Conservation (phyloP, 2,797 vertebrate species). For the Rhabdophis nuchalis region DNA sequence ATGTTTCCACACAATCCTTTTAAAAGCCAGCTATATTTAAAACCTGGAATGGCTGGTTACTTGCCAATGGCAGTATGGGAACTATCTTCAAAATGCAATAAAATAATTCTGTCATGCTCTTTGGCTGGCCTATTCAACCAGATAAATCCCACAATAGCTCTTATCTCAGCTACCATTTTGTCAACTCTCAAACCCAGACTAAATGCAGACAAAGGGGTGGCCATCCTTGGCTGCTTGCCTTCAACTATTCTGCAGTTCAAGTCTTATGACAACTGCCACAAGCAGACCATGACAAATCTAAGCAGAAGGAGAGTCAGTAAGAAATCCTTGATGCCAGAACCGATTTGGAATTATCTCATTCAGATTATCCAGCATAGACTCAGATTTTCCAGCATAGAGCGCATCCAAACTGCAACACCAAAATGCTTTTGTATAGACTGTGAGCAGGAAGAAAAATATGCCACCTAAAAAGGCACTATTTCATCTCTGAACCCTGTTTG, state of each 20-base stretch:
- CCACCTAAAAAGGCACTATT: background rate
- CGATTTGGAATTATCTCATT: background rate
- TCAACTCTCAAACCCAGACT: background rate
- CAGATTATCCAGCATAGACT: background rate
- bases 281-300: background rate
- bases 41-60: background rate
- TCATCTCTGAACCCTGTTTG: background rate
- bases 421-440: background rate
- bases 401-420: background rate
- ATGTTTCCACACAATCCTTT: background rate
- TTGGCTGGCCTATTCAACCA: background rate
- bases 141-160: background rate
- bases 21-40: background rate
- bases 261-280: background rate
- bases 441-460: background rate
- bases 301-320: background rate
- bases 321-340: background rate
- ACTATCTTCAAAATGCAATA: background rate
- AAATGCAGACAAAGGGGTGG: background rate
- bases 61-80: background rate
- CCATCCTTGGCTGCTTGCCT: background rate
- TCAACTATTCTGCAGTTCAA: background rate
- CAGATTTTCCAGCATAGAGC: background rate
- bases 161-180: background rate
- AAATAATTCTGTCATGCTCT: background rate